Percentiles rank a stretch among this genome's conserved stretches.
phyloP scores from a whole-genome alignment of 2,888 invertebrate genomes.

The Thymelicus lineola region DNA sequence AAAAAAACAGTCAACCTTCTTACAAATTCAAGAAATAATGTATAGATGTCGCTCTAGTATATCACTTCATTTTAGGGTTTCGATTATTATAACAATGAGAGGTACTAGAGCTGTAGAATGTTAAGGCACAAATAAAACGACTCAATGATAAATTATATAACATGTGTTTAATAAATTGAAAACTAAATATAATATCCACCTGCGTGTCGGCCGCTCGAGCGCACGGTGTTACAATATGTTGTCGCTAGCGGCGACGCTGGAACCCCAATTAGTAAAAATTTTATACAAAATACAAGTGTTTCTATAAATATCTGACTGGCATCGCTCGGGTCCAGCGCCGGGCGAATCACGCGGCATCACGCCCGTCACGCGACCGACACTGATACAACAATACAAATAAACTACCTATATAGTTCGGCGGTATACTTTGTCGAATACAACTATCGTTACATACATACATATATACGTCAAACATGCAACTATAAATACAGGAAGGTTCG shows the following conservation, averaged over 20 bases:
- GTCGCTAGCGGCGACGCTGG: no score
- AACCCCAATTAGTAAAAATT: not conserved
- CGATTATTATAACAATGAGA: no score
- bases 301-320: slow-evolving; percentile 24
- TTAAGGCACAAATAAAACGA: slow-evolving; percentile 7
- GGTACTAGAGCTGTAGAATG: no score
- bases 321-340: not conserved
- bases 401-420: slow-evolving; percentile 27
- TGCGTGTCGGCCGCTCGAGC: no score
- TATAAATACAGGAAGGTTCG: slow-evolving; percentile 12
- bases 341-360: no score
- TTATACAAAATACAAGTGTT: slow-evolving; percentile 1
- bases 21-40: no score
- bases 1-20: no score
- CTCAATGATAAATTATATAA: slow-evolving; percentile 21
- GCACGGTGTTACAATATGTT: no score
- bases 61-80: no score
- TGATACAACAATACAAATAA: slow-evolving; percentile 2
- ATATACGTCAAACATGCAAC: slow-evolving; percentile 16
- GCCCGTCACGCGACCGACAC: not conserved
- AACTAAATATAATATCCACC: not conserved
- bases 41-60: no score
- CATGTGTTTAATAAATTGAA: slow-evolving; percentile 18
- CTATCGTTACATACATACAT: slow-evolving; percentile 7
- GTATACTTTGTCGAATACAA: slow-evolving; percentile 20